phyloP scores from a whole-genome alignment of 2,888 invertebrate species.

The Mamestra brassicae region DNA sequence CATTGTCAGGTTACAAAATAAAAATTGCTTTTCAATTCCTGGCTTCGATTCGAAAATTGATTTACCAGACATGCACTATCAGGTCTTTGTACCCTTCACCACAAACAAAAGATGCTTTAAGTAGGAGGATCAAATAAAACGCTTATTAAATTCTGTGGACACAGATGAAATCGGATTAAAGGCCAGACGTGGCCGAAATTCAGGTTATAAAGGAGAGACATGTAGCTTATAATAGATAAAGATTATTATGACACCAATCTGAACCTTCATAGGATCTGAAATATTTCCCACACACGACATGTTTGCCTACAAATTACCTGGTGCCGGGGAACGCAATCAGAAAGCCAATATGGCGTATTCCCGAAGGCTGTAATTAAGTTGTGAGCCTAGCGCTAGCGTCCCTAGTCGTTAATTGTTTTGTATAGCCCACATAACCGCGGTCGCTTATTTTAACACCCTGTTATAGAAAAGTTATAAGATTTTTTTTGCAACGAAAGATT shows the following conservation, averaged over 20 bases:
- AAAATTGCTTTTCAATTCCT: conserved; percentile 10
- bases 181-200: conserved; percentile 35
- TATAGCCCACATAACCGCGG: conserved; percentile 32
- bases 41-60: not conserved
- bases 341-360: conserved; percentile 69
- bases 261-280: conserved; percentile 18
- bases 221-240: conserved; percentile 10
- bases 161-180: conserved; percentile 37
- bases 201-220: conserved; percentile 12
- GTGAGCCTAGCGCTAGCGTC: conserved; percentile 49
- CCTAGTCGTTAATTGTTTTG: conserved; percentile 57
- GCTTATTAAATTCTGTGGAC: conserved; percentile 31
- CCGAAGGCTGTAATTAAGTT: conserved; percentile 65
- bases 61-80: not conserved
- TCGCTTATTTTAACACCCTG: conserved; percentile 52
- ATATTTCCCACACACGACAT: conserved; percentile 40
- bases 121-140: conserved; percentile 19
- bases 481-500: not conserved
- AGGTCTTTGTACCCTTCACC: not conserved
- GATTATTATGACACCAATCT: conserved; percentile 28
- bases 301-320: conserved; percentile 57
- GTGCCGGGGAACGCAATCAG: conserved; percentile 61
- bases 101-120: conserved; percentile 1
- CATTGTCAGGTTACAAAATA: not conserved
- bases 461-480: not conserved